phyloP scores from a whole-genome alignment of 2,113 vertebrate genomes.

The Arizona elegans region DNA sequence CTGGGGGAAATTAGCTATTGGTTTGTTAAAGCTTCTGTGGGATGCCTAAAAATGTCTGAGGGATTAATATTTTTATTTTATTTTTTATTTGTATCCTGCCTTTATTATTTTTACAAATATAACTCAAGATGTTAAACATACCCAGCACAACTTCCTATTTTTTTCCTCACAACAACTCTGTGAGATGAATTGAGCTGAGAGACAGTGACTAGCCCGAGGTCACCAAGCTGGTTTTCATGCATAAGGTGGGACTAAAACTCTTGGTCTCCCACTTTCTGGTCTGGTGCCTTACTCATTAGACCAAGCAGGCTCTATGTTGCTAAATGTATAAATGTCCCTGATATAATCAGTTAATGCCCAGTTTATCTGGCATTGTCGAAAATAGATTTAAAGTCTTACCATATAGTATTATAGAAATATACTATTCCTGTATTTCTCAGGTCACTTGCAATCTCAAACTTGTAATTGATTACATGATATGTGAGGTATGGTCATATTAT shows the following conservation, averaged over 20 bases:
- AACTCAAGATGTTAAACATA: too few species aligned
- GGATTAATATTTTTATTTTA: background rate
- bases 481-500: background rate
- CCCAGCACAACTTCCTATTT: too few species aligned
- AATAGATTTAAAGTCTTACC: background rate
- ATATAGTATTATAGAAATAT: background rate
- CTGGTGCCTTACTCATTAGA: too few species aligned
- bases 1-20: background rate
- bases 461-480: background rate
- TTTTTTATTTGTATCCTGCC: too few species aligned
- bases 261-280: too few species aligned
- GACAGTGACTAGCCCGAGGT: too few species aligned
- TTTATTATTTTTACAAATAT: too few species aligned
- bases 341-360: background rate
- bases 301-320: too few species aligned
- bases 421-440: background rate
- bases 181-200: too few species aligned
- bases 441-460: background rate
- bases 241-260: too few species aligned
- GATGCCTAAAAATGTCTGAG: background rate
- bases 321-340: background rate
- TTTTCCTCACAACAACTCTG: too few species aligned
- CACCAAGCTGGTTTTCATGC: too few species aligned
- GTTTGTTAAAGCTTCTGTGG: background rate
- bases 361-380: background rate